Evolutionary conservation across 2,113 vertebrate species (phyloP), one percentile per base, ranked within the genome.

Genomic region (Pristiophorus japonicus): DNA sequence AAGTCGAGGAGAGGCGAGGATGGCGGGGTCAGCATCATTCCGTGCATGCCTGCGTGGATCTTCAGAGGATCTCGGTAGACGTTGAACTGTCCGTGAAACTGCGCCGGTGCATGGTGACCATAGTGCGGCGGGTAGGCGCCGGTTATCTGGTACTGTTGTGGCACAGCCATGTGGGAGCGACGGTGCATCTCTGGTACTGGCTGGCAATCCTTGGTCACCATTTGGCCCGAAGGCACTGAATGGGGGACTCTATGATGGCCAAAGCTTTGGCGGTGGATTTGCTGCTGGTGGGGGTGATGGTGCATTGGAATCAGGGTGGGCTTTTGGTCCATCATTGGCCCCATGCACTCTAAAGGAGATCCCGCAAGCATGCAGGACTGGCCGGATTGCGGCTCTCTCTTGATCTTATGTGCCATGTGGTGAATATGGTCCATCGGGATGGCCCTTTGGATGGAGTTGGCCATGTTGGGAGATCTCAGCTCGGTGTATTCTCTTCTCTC

Each of bases 1-100:
- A 98, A 98, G 73, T 98, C 98, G 97, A 99, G 96, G 95, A 98
- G 96, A 0, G 98, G 98, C 0, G 98, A 99, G 0, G 98, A 98
- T 0, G 98, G 98, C 0, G 98, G 98, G 0, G 98, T 99, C 97
- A 98, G 97, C 97, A 98, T 97, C 96, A 98, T 96, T 12, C 98
- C 98, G 3, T 97, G 97, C 96, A 98, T 95, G 7, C 97, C 96
- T 0, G 96, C 96, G 75, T 97, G 98, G n/a, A 97, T 96, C 93
- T 97, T 98, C 96, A 97, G 95, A 1, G 97, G 96, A 95, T 98
- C 98, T 88, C 98, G 96, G 96, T 97, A 98, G 96, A 98, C 96
- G 96, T 95, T 96, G 96, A 98, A 98, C 96, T 98, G 98, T 97
- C 98, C 98, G 85, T 98, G 98, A 95, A 98, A 98, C 96, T 98